Evolutionary conservation across 2,797 vertebrate species (phyloP).

Genomic region (Phoeniculus purpureus): DNA sequence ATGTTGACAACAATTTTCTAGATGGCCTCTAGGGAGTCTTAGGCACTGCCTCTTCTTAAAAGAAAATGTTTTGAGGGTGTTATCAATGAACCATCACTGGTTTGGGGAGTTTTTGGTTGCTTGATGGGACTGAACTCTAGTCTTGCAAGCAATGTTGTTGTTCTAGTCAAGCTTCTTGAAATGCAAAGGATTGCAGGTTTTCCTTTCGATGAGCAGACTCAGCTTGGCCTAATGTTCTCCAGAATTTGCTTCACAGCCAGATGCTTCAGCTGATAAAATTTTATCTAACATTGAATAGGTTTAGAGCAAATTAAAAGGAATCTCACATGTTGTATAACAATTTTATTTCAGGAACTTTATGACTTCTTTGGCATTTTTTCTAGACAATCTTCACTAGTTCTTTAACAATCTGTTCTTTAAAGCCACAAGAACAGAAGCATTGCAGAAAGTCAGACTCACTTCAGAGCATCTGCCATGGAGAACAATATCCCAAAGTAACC

Average conservation of each 20-base stretch:
- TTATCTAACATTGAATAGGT: neutral
- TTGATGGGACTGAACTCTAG: neutral
- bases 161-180: neutral
- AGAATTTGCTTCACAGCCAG: conserved; percentile 3
- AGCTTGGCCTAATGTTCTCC: neutral
- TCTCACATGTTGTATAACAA: neutral
- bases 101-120: neutral
- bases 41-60: neutral
- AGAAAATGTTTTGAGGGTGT: neutral
- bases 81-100: rapidly evolving
- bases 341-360: neutral
- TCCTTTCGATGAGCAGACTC: neutral
- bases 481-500: neutral
- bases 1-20: neutral
- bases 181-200: neutral
- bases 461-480: neutral
- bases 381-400: neutral
- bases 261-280: conserved; percentile 4
- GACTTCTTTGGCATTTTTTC: neutral
- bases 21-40: neutral
- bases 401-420: neutral
- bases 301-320: conserved; percentile 3
- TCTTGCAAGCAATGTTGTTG: neutral
- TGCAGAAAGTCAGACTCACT: neutral
- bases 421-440: neutral